Evolutionary conservation across 2,797 vertebrate genomes (phyloP), one percentile per base, ranked within the genome.

Genomic region (Pangasius sanitwongsei): DNA sequence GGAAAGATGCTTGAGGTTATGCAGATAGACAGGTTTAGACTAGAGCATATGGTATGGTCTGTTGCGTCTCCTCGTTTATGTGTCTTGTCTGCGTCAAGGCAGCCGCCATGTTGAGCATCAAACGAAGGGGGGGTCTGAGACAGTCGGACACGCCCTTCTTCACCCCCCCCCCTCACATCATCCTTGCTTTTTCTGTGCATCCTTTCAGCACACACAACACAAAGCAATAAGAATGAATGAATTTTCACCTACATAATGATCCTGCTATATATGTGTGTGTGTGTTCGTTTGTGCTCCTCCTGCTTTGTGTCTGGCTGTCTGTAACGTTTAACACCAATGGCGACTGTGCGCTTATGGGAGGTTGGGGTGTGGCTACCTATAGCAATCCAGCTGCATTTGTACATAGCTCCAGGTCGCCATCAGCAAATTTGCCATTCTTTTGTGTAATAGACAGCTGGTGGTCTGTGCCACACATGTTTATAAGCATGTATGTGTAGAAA

Each of bases 181-280:
- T 83, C 63, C 74, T 77, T 31, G 11, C n/a, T 41, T 85, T 50
- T 75, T 37, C 25, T 87, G n/a, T 81, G 57, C 80, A 63, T 87
- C 65, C 34, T 85, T 86, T 88, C 57, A 72, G 28, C 65, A 67
- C 28, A 55, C 74, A 44, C 59, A 77, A 70, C 48, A 70, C 23
- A 16, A 57, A 86, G 63, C 59, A 34, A 6, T 63, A 41, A 81
- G 11, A 70, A 50, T 28, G 28, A 82, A 50, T 20, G 9, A 4
- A 69, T 53, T 69, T 63, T 72, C 13, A 23, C 9, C 50, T 12
- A 5, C 12, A 92, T 95, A 94, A 93, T 93, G 95, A 95, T 93
- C 67, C 50, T 93, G 88, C 12, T 61, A 18, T 48, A 48, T 61
- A 18, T 41, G 41, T 41, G 50, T 75, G 61, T 84, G 61, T 25